Conservation (phyloP, 2,797 vertebrate genomes). For the Chelmon rostratus region DNA sequence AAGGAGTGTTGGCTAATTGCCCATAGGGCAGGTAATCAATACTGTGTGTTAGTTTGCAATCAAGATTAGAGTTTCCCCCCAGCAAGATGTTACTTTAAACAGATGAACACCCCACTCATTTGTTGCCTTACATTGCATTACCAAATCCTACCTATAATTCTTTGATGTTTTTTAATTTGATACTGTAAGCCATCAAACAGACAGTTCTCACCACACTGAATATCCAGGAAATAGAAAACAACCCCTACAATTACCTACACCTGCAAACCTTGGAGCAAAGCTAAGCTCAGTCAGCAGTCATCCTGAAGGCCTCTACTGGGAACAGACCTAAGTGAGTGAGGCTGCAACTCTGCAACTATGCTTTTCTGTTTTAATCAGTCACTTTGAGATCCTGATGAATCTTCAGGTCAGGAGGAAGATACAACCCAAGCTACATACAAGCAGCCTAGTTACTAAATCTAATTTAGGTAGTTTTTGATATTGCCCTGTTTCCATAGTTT, state of each 20-base stretch:
- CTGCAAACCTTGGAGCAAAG: background rate
- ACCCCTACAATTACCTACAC: background rate
- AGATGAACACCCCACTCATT: background rate
- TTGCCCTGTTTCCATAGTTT: background rate
- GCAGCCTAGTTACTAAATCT: too few relatives aligned
- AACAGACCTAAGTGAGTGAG: background rate
- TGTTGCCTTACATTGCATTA: background rate
- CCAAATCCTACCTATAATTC: background rate
- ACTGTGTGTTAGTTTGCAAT: constrained; percentile 27
- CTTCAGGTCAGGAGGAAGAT: background rate
- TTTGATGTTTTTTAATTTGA: constrained; percentile 7
- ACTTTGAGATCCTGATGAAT: background rate
- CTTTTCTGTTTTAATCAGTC: background rate
- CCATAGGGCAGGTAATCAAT: constrained; percentile 51
- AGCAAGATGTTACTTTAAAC: constrained; percentile 19
- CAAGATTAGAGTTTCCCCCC: constrained; percentile 24
- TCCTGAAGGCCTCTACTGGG: background rate
- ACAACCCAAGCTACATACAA: background rate
- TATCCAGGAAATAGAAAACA: background rate
- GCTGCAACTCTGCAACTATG: background rate
- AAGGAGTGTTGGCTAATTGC: constrained; percentile 30
- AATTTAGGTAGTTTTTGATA: background rate
- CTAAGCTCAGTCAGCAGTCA: constrained; percentile 7
- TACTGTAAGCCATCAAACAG: background rate
- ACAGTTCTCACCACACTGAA: background rate